Conservation (phyloP, 2,113 vertebrate genomes). For the Tonatia bakeri region DNA sequence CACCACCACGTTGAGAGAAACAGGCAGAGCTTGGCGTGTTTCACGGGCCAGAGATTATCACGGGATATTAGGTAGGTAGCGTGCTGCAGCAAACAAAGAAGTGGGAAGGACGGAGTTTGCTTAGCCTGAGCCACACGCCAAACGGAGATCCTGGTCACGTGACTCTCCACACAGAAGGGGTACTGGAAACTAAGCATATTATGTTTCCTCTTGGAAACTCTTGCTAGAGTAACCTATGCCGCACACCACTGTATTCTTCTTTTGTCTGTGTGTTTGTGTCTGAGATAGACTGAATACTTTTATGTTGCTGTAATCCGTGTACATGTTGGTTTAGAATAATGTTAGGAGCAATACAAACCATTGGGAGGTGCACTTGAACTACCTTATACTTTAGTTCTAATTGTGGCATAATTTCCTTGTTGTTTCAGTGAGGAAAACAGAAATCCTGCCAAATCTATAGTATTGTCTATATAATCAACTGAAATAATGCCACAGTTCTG, state of each 20-base stretch:
- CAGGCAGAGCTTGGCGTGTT: slow-evolving; percentile 48
- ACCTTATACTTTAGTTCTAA: background rate
- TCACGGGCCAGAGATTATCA: slow-evolving; percentile 63
- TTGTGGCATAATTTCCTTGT: background rate
- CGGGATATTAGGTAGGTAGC: slow-evolving; percentile 13
- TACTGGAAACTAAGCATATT: background rate
- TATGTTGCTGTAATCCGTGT: background rate
- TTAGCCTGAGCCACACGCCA: background rate
- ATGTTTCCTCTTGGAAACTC: background rate
- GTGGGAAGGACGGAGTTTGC: background rate
- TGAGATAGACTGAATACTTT: background rate
- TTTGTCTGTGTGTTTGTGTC: background rate
- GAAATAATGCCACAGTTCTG: background rate
- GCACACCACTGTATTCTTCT: background rate
- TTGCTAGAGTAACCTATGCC: background rate
- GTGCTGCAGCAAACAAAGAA: slow-evolving; percentile 40
- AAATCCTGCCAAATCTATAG: background rate
- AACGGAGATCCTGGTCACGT: too few relatives aligned
- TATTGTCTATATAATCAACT: background rate
- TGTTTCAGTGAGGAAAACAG: background rate
- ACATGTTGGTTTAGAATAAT: background rate
- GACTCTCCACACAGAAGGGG: background rate
- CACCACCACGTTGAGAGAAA: slow-evolving; percentile 70
- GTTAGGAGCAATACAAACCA: background rate
- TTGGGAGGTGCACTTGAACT: background rate